Conservation (phyloP, 2,113 vertebrate genomes). For the Erpornis zantholeuca region DNA sequence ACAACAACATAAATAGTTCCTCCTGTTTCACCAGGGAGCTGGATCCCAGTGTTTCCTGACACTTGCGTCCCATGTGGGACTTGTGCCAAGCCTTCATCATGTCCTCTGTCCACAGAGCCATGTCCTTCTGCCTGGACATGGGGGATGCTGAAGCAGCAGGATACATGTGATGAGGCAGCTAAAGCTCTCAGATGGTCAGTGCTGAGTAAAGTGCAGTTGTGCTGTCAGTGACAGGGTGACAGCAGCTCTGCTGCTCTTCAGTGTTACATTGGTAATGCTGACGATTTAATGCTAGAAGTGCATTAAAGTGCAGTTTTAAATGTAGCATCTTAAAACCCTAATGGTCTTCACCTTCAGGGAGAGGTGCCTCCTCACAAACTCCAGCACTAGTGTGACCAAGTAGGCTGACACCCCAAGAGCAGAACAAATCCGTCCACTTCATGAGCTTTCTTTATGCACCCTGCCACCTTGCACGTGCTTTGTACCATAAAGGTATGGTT, state of each 20-base stretch:
- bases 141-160: neutral
- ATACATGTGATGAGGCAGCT: neutral
- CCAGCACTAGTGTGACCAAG: neutral
- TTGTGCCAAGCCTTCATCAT: neutral
- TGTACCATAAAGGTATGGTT: neutral
- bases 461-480: accelerated
- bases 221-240: neutral
- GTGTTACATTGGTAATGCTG: accelerated
- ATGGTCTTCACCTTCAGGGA: neutral
- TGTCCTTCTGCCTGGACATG: neutral
- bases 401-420: neutral
- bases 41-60: neutral
- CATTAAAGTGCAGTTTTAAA: neutral
- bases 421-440: neutral
- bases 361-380: neutral
- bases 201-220: neutral
- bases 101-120: neutral
- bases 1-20: neutral
- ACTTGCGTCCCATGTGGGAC: neutral
- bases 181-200: neutral
- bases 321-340: neutral
- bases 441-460: neutral
- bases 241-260: neutral
- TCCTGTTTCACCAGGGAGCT: neutral
- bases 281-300: neutral